A percentile compares a stretch with the other conserved stretches of the same genome.
phyloP scores from a whole-genome alignment of 2,113 vertebrate species.

The Axis porcinus region DNA sequence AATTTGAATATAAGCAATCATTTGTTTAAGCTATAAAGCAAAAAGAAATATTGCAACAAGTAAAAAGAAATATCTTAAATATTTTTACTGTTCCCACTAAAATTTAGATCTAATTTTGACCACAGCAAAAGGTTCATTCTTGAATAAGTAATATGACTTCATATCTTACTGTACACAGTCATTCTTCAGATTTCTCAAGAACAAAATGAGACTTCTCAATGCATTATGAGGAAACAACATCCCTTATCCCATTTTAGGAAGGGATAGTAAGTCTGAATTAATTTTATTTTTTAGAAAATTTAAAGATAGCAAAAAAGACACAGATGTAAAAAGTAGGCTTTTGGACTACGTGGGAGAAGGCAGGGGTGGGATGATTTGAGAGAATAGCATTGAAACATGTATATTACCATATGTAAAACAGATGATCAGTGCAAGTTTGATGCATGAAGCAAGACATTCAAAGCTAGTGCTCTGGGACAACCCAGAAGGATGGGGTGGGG shows the following conservation, averaged over 20 bases:
- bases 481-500: too few relatives aligned
- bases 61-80: background rate
- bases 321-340: too few relatives aligned
- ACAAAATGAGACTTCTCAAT: background rate
- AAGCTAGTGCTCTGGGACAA: too few relatives aligned
- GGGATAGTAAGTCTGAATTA: background rate
- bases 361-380: too few relatives aligned
- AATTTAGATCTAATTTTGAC: background rate
- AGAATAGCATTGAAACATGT: too few relatives aligned
- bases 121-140: background rate
- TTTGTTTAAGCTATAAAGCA: background rate
- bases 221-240: background rate
- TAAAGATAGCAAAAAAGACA: too few relatives aligned
- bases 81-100: background rate
- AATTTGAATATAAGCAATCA: background rate
- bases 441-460: too few relatives aligned
- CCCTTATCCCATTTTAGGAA: background rate
- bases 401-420: too few relatives aligned
- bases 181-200: background rate
- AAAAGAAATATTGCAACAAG: background rate
- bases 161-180: background rate
- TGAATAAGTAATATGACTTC: background rate
- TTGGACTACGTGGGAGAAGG: too few relatives aligned
- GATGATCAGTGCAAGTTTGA: too few relatives aligned
- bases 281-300: background rate